Conservation (phyloP, 2,797 vertebrate genomes). For the Diplodus puntazzo region DNA sequence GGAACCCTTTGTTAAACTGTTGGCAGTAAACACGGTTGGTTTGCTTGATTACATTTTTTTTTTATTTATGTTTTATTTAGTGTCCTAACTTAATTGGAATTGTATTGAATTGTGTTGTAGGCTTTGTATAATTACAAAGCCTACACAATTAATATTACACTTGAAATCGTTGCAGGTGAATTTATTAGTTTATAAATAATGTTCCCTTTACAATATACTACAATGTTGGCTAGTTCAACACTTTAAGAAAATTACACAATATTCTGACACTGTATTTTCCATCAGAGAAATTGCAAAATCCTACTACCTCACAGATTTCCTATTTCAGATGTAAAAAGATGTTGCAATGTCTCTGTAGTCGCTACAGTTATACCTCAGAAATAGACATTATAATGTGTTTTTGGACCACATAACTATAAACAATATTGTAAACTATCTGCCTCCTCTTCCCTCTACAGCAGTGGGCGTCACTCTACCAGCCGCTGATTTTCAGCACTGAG, state of each 20-base stretch:
- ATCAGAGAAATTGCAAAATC: no score
- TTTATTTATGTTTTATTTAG: no score
- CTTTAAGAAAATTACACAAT: slow-evolving; percentile 1
- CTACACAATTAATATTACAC: no score
- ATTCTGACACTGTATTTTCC: neutral
- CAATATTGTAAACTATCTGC: slow-evolving; percentile 3
- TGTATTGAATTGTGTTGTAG: no score
- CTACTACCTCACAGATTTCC: no score
- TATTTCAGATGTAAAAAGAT: neutral
- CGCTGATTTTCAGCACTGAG: slow-evolving; percentile 88
- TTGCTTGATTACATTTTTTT: no score
- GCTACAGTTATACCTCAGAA: neutral
- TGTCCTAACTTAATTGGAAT: no score
- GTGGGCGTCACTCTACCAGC: slow-evolving; percentile 97
- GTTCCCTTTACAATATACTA: neutral
- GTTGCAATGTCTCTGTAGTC: neutral
- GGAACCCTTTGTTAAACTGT: no score
- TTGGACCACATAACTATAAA: neutral
- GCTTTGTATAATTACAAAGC: no score
- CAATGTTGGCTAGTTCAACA: slow-evolving; percentile 22
- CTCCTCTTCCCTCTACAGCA: slow-evolving; percentile 85
- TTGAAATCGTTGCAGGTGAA: no score
- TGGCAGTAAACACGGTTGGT: no score
- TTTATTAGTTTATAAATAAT: no score
- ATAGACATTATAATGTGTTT: neutral